These are phyloP conservation scores for Campylorhamphus procurvoides DNA, from an alignment of 2,113 vertebrate genomes.

Conservation along the genomic window DNA sequence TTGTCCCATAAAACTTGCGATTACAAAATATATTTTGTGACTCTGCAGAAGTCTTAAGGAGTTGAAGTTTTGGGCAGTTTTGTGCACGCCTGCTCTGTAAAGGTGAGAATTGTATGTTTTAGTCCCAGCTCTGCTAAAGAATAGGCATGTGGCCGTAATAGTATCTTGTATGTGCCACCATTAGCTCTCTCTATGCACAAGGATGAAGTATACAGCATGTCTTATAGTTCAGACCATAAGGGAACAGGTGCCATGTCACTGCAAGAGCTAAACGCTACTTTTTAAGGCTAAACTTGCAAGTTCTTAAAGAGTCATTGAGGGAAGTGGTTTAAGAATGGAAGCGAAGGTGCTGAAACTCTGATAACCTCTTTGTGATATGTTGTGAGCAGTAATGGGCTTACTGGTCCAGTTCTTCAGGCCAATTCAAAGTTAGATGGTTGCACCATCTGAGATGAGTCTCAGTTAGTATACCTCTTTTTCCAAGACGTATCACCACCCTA, in stretches of 20 bases:
- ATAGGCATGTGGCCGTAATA: neutral
- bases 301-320: neutral
- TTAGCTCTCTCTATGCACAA: neutral
- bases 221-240: neutral
- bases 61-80: neutral
- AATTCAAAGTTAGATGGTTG: neutral
- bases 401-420: neutral
- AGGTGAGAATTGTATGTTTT: neutral
- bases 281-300: neutral
- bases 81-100: neutral
- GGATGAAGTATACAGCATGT: neutral
- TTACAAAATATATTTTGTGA: neutral
- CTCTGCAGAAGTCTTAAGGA: neutral
- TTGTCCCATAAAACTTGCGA: neutral
- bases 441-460: rapidly evolving
- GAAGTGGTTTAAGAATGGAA: neutral
- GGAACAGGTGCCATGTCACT: neutral
- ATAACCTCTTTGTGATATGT: neutral
- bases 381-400: neutral
- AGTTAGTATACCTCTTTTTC: neutral
- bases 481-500: neutral
- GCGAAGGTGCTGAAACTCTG: neutral
- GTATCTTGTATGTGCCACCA: neutral
- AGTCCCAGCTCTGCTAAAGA: neutral
- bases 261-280: neutral